Percentiles rank a stretch among this genome's conserved stretches.
Conservation (phyloP, 2,888 invertebrate species). For the Aporophyla lueneburgensis region DNA sequence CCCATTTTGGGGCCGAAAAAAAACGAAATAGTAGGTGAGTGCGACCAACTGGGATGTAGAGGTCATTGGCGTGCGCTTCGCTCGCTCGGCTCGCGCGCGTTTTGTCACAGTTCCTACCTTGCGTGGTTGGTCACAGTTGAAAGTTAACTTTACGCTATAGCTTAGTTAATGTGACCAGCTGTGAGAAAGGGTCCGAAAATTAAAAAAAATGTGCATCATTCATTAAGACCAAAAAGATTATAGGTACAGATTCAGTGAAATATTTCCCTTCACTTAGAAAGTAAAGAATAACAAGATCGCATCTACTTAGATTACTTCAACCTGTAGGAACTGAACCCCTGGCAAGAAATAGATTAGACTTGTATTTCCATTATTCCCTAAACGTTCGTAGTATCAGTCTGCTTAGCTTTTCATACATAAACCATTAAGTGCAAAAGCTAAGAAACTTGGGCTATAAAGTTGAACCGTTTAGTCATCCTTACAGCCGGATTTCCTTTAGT, state of each 20-base stretch:
- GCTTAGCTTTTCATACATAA: slow-evolving; percentile 35
- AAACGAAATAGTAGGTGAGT: neutral
- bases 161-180: neutral
- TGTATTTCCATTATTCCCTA: neutral
- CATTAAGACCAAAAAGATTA: neutral
- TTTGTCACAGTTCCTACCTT: neutral
- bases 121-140: neutral
- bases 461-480: slow-evolving; percentile 58
- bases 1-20: neutral
- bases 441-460: slow-evolving; percentile 50
- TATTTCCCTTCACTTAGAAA: neutral
- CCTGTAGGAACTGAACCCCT: no score
- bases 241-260: neutral
- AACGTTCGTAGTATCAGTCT: slow-evolving; percentile 18
- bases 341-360: neutral
- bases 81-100: no score
- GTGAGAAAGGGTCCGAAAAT: neutral
- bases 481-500: slow-evolving; percentile 52
- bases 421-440: slow-evolving; percentile 33
- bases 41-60: neutral
- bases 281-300: neutral
- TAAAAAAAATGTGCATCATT: neutral
- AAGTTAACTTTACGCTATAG: neutral
- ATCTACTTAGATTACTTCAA: neutral
- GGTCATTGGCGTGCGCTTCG: neutral